Evolutionary conservation across 2,888 invertebrate species (phyloP).

Genomic region (Gastracanthus pulcherrimus): DNA sequence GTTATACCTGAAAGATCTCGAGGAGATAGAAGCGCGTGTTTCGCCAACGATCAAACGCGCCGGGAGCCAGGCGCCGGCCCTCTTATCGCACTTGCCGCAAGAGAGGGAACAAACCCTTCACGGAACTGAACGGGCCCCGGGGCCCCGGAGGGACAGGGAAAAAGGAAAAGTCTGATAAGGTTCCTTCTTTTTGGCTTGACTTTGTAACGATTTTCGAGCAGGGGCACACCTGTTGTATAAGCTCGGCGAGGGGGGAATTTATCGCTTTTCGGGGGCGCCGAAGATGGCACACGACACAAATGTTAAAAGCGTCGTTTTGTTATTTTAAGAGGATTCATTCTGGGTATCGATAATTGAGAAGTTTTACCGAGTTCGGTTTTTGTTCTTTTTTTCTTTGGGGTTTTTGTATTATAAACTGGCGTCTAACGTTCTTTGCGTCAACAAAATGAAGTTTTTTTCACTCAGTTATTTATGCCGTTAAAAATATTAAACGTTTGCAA

Average conservation of each 20-base stretch:
- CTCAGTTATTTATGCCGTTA: too few relatives aligned
- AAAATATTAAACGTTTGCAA: too few relatives aligned
- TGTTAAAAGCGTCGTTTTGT: neutral
- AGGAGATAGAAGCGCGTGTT: conserved; percentile 33
- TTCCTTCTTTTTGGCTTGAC: neutral
- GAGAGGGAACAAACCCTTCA: conserved; percentile 10
- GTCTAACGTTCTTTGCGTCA: neutral
- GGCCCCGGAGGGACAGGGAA: too few relatives aligned
- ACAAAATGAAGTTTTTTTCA: neutral
- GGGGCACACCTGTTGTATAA: neutral
- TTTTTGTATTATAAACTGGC: neutral
- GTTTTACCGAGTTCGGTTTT: neutral
- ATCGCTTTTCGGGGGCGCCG: neutral
- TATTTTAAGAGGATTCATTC: neutral
- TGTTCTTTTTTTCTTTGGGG: neutral
- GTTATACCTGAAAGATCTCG: conserved; percentile 15
- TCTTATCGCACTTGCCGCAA: neutral
- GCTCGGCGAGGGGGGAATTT: neutral
- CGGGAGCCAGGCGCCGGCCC: neutral
- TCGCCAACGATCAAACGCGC: conserved; percentile 45
- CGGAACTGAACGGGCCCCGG: neutral
- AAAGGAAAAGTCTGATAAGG: neutral
- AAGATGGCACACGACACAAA: neutral
- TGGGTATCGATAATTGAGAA: neutral
- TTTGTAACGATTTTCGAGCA: conserved; percentile 8